phyloP scores from a whole-genome alignment of 1,140 invertebrate genomes.

The Gonatopus flavifemur region DNA sequence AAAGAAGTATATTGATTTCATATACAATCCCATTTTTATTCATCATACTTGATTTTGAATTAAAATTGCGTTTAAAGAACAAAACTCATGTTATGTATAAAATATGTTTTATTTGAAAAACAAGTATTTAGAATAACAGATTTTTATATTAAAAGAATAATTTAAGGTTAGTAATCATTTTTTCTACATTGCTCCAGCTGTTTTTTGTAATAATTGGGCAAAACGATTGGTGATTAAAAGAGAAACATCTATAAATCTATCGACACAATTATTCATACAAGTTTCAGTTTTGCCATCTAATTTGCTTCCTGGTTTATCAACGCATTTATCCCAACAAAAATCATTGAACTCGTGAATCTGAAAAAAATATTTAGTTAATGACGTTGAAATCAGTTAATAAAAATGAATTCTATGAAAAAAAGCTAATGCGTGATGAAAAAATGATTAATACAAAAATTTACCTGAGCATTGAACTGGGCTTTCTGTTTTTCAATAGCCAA shows the following conservation, averaged over 20 bases:
- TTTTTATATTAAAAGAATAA: no score
- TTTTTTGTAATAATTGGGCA: conserved; percentile 76
- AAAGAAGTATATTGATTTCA: no score
- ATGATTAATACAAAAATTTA: conserved; percentile 42
- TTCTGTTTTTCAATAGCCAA: conserved; percentile 85
- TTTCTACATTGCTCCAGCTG: conserved; percentile 42
- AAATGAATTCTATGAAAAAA: not conserved
- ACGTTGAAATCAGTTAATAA: not conserved
- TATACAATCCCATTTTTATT: not conserved
- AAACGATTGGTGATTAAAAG: conserved; percentile 84
- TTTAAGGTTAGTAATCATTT: no score
- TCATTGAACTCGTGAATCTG: conserved; percentile 90
- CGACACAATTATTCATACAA: conserved; percentile 90
- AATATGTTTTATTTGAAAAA: no score
- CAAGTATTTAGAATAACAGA: no score
- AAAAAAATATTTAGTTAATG: conserved; percentile 35
- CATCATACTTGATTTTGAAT: not conserved
- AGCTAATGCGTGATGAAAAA: not conserved
- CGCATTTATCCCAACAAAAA: conserved; percentile 93
- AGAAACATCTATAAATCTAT: conserved; percentile 91
- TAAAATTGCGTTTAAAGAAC: not conserved
- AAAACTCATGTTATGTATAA: no score
- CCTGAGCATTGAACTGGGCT: conserved; percentile 83
- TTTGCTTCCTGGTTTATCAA: conserved; percentile 84
- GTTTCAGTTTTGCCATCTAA: conserved; percentile 86